Evolutionary conservation across 37 sponge, comb jelly and placozoan genomes (phyloP).

Genomic region (Crambe crambe): DNA sequence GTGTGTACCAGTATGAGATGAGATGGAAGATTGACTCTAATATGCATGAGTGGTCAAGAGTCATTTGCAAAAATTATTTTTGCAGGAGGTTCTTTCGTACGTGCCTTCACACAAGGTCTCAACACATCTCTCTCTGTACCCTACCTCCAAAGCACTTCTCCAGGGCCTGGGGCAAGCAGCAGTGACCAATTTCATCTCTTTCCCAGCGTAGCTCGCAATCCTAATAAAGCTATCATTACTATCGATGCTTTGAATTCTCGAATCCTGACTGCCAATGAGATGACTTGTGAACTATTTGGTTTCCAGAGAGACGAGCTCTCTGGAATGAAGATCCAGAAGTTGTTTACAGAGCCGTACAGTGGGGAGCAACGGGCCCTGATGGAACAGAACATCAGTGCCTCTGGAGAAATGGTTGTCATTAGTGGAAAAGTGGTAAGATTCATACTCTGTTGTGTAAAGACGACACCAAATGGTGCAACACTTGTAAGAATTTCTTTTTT

Average conservation of each 20-base stretch:
- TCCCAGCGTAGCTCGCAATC: conserved; percentile 79
- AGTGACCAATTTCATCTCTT: conserved; percentile 42
- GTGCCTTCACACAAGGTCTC: conserved; percentile 58
- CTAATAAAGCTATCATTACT: conserved; percentile 91
- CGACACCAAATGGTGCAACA: not conserved
- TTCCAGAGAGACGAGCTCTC: conserved; percentile 59
- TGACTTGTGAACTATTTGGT: conserved; percentile 86
- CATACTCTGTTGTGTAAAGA: not conserved
- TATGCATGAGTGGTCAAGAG: no score
- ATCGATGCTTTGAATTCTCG: conserved; percentile 66
- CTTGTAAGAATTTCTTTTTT: not conserved
- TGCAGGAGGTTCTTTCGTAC: conserved; percentile 66
- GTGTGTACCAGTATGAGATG: no score
- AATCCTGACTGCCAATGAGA: conserved; percentile 79
- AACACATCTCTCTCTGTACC: conserved; percentile 66
- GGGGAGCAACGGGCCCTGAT: conserved; percentile 70
- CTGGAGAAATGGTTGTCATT: conserved; percentile 74
- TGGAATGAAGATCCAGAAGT: conserved; percentile 72
- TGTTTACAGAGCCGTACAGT: conserved; percentile 74
- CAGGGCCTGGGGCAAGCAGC: not conserved
- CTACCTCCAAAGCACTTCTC: conserved; percentile 33
- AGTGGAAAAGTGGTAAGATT: conserved; percentile 93
- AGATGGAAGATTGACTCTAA: no score
- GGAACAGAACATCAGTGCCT: conserved; percentile 74
- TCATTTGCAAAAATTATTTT: not conserved